Conservation (phyloP, 2,888 invertebrate genomes). For the Patella ulyssiponensis region DNA sequence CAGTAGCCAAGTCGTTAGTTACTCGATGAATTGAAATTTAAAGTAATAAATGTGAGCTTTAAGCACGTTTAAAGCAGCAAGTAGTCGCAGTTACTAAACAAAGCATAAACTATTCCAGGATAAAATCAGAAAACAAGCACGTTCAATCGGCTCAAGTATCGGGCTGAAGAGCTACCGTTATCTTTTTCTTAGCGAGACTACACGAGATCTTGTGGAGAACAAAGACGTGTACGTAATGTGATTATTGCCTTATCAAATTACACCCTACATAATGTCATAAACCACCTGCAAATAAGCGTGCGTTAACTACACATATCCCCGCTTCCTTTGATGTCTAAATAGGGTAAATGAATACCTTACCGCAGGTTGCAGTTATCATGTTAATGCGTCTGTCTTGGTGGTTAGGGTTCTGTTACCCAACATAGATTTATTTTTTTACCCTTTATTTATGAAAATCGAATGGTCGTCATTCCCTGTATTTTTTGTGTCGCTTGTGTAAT, state of each 20-base stretch:
- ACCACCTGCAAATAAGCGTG: slow-evolving; percentile 13
- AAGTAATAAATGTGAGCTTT: neutral
- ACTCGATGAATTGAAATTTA: slow-evolving; percentile 1
- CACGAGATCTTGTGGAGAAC: neutral
- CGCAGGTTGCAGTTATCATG: slow-evolving; percentile 5
- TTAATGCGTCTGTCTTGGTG: neutral
- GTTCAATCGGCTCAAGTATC: slow-evolving; percentile 2
- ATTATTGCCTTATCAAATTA: slow-evolving; percentile 8
- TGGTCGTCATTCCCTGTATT: neutral
- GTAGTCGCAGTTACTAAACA: neutral
- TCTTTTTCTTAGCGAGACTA: neutral
- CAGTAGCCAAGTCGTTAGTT: neutral
- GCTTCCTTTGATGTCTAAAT: neutral
- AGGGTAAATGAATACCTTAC: slow-evolving; percentile 6
- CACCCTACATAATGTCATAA: slow-evolving; percentile 5
- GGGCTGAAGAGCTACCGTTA: slow-evolving; percentile 9
- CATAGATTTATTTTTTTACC: neutral
- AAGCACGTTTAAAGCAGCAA: slow-evolving; percentile 8
- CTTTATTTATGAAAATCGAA: neutral
- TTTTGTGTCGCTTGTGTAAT: too few species aligned
- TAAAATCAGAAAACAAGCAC: slow-evolving; percentile 3
- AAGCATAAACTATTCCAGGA: neutral
- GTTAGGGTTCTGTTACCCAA: neutral
- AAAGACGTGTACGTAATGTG: slow-evolving; percentile 10
- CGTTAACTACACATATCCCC: slow-evolving; percentile 2